Conservation (phyloP, 30 jellyfish, hydroid and myxozoan species). For the Phacellophora camtschatica region DNA sequence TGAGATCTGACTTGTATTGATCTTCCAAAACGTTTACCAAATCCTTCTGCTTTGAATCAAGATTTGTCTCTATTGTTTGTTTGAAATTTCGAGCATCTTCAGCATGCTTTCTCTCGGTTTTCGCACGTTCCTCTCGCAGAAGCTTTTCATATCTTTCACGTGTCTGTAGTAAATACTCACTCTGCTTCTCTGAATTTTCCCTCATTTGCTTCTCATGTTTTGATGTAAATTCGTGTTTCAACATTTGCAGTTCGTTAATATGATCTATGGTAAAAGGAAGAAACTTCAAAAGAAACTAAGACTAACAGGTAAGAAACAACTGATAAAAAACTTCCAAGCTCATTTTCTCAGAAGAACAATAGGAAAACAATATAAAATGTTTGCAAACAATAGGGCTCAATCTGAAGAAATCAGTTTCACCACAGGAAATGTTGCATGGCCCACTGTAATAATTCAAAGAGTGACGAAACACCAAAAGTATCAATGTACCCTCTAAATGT, state of each 20-base stretch:
- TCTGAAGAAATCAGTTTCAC: too few species aligned
- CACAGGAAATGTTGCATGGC: too few species aligned
- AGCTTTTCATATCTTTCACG: constrained; percentile 55
- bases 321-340: too few species aligned
- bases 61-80: constrained; percentile 28
- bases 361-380: too few species aligned
- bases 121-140: constrained; percentile 24
- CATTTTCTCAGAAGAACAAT: too few species aligned
- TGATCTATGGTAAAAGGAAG: constrained; percentile 32
- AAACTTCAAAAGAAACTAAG: too few species aligned
- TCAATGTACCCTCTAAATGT: too few species aligned
- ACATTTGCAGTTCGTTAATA: constrained; percentile 49
- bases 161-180: constrained; percentile 33
- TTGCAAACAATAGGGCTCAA: too few species aligned
- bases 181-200: constrained; percentile 15
- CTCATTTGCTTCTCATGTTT: constrained; percentile 32
- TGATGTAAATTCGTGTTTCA: constrained; percentile 44
- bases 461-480: too few species aligned
- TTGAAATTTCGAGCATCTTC: constrained; percentile 45
- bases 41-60: constrained; percentile 34
- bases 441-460: too few species aligned
- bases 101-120: constrained; percentile 49
- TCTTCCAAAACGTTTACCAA: constrained; percentile 20
- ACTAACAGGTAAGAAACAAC: too few species aligned
- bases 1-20: constrained; percentile 39